Evolutionary conservation across 2,113 vertebrate genomes (phyloP).

Genomic region (Nyctereutes procyonoides): DNA sequence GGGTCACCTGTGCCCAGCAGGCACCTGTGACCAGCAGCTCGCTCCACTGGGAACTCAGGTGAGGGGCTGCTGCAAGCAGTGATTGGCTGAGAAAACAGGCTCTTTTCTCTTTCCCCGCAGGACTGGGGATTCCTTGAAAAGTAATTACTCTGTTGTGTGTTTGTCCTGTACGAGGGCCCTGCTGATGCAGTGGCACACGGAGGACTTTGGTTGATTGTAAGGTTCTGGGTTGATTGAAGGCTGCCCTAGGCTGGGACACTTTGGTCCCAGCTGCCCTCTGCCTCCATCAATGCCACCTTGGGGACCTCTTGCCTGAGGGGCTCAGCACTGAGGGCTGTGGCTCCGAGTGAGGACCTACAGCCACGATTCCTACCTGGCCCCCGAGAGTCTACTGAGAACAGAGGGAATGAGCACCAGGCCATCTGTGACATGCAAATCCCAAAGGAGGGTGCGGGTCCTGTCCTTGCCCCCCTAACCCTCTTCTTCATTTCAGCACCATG

Average conservation of each 20-base stretch:
- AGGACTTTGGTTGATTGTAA: background rate
- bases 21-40: background rate
- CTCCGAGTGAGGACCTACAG: too few relatives aligned
- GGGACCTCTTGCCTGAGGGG: too few relatives aligned
- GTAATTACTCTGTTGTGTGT: accelerated
- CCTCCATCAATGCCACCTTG: background rate
- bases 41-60: background rate
- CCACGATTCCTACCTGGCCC: background rate
- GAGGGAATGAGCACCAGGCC: background rate
- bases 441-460: accelerated
- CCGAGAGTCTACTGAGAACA: background rate
- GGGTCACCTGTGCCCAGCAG: background rate
- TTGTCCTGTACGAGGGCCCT: background rate
- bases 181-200: background rate
- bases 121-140: background rate
- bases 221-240: background rate
- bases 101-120: background rate
- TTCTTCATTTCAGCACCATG: conserved; percentile 42
- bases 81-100: background rate
- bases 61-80: background rate
- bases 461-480: background rate
- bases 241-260: background rate
- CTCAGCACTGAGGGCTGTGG: background rate
- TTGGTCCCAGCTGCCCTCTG: accelerated
- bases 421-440: accelerated